Conservation (phyloP, 2,888 invertebrate species). For the Leucoma salicis region DNA sequence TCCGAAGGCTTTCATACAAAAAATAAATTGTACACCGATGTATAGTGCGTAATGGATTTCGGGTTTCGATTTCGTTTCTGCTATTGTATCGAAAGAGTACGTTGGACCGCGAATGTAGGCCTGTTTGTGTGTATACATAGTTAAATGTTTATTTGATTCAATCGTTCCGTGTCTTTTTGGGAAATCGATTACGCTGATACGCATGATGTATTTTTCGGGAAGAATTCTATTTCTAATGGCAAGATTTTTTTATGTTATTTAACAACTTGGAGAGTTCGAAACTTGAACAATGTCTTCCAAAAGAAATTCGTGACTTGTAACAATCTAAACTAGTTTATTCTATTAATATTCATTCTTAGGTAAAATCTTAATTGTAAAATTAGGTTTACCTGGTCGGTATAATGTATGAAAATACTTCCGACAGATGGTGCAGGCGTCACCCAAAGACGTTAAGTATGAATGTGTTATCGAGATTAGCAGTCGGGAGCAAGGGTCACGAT, state of each 20-base stretch:
- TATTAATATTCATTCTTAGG: too few species aligned
- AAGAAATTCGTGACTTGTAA: too few species aligned
- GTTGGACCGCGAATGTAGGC: conserved; percentile 16
- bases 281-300: too few species aligned
- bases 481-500: too few species aligned
- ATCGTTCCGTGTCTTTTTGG: conserved; percentile 10
- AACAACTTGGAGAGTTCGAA: too few species aligned
- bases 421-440: too few species aligned
- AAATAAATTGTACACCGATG: conserved; percentile 67
- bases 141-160: conserved; percentile 40
- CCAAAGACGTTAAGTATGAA: too few species aligned
- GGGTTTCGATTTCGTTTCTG: conserved; percentile 58
- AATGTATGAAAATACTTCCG: too few species aligned
- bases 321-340: too few species aligned
- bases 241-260: not conserved
- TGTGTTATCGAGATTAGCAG: too few species aligned
- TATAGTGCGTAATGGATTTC: conserved; percentile 70
- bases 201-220: not conserved
- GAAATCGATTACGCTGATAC: conserved; percentile 11
- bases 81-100: conserved; percentile 43
- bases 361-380: too few species aligned
- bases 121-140: conserved; percentile 41
- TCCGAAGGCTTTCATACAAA: conserved; percentile 72
- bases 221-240: conserved; percentile 7
- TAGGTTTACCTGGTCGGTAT: too few species aligned